Evolutionary conservation across 1,140 invertebrate genomes (phyloP), one percentile per base, ranked within the genome.

Genomic region (Meloidogyne floridensis): DNA sequence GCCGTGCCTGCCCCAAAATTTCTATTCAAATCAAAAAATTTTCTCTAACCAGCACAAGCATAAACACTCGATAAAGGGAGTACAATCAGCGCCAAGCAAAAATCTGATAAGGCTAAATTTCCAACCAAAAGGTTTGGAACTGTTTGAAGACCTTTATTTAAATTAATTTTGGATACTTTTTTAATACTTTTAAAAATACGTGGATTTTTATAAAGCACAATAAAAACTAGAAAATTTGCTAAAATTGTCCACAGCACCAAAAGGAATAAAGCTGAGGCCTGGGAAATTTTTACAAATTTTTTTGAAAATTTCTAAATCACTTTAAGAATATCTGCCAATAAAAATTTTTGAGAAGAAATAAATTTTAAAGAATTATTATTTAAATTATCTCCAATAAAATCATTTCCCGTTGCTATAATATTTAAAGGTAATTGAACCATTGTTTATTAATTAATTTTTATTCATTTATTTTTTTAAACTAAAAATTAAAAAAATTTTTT

Each of bases 171-270:
- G 32, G 32, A 32, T 32, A 32, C 32, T 32, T 32, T 32, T 32
- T 32, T 32, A 32, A 32, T 32, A 32, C 32, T 32, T 32, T 32
- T 32, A 32, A 32, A 32, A 32, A 71, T 78, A 79, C 88, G 73
- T 9, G 88, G 88, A 81, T 89, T 90, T 78, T 89, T 89, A 81
- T 89, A 90, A 10, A 89, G 84, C 9, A 89, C 88, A 43, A 89
- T 86, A 70, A 89, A 89, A 3, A 89, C 88, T 42, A 89, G 80
- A 72, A 85, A 86, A 74, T 89, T 89, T 13, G 88, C 88, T 9
- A 83, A 83, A 20, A 89, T 81, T 13, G 88, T 89, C 88, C 88
- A 89, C 32, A 88, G 13, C 7, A 90, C 89, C 51, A 89, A 82
- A 13, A 90, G 77, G 54, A 80, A 83, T 13, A 89, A 78, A 47